Evolutionary conservation across 2,113 vertebrate genomes (phyloP).

Genomic region (Bos javanicus): DNA sequence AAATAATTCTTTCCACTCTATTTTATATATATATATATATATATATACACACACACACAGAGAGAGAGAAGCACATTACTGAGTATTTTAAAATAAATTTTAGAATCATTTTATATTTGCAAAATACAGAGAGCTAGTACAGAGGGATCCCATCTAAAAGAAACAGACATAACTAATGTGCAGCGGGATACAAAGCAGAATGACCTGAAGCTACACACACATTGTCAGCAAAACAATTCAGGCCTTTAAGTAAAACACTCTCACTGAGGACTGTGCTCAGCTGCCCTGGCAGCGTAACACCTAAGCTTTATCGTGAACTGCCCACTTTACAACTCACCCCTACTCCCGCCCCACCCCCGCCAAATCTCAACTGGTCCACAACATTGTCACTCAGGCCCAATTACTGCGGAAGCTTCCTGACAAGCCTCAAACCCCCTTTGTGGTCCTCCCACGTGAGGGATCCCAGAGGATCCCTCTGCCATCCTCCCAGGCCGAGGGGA

Average conservation of each 20-base stretch:
- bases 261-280: background rate
- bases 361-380: background rate
- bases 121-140: background rate
- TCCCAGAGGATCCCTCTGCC: too few relatives aligned
- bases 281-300: background rate
- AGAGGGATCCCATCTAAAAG: background rate
- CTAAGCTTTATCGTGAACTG: background rate
- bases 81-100: background rate
- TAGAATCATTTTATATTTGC: background rate
- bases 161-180: background rate
- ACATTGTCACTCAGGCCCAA: background rate
- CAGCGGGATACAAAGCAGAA: background rate
- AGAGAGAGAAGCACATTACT: background rate
- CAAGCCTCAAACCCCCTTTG: background rate
- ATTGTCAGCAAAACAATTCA: accelerated
- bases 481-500: background rate
- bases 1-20: background rate
- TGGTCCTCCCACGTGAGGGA: background rate
- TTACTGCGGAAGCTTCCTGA: accelerated
- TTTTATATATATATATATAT: background rate
- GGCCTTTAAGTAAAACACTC: background rate
- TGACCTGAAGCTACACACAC: background rate
- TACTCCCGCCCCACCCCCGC: accelerated
- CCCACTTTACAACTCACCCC: background rate
- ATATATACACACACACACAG: too few relatives aligned